Base-by-base conservation (phyloP, 2,888 invertebrate genomes). In the Ennomos quercinarius region DNA sequence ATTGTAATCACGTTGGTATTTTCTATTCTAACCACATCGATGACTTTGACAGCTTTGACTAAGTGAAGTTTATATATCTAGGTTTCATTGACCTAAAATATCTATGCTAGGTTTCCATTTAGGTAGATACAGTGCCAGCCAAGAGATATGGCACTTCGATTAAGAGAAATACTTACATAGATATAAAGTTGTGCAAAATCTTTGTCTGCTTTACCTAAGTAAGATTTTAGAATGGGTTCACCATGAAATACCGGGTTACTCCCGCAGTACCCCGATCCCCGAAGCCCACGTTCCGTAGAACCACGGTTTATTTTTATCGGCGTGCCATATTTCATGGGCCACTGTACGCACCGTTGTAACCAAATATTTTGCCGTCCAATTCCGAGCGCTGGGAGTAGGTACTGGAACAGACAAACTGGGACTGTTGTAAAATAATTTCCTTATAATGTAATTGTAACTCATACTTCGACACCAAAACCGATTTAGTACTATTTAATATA, bases 311-410 rank as follows among this genome's bases (percentile, higher is more conserved):
- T n/a, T n/a, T n/a, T n/a, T n/a, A n/a, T n/a, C n/a, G 44, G 27
- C 36, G 12, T 44, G 41, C 40, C 37, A 54, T 39, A 17, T 37
- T 42, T 43, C 57, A 48, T 51, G 35, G 27, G 5, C 27, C 40
- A 65, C 59, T 57, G 56, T 53, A 44, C 48, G 58, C 58, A 65
- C 61, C 64, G 70, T 78, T 80, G 63, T 64, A 75, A 83, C 81
- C 84, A 80, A 85, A 90, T 88, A 73, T 86, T 91, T 92, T 91
- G 91, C 91, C 92, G 91, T 92, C 92, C 91, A 91, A 80, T 72
- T 80, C 80, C 78, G 83, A 82, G 80, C 76, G 72, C 66, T 69
- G 72, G 72, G 44, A 82, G 80, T n/a, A n/a, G n/a, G n/a, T 76
- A 72, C 66, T 69, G 72, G 72, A 47, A 72, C 74, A 73, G 77